Evolutionary conservation across 2,888 invertebrate species (phyloP), one percentile per base, ranked within the genome.

Genomic region (Acanthoscelides obtectus): DNA sequence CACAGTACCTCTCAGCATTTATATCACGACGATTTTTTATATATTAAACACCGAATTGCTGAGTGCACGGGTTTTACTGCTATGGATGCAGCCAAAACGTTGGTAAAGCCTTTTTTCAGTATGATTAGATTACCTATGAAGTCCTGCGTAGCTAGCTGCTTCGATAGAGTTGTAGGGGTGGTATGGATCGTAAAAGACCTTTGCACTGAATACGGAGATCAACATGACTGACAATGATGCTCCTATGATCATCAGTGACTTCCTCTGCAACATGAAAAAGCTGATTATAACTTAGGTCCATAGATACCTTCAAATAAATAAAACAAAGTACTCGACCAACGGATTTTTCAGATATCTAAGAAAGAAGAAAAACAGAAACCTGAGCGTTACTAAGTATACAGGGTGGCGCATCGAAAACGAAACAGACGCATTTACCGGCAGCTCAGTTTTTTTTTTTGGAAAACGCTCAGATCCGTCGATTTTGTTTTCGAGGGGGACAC

Each of bases 81-180:
- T n/a, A n/a, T n/a, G n/a, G n/a, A n/a, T n/a, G n/a, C n/a, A n/a
- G n/a, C n/a, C n/a, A n/a, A n/a, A n/a, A n/a, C n/a, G n/a, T n/a
- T n/a, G n/a, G n/a, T n/a, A n/a, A n/a, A n/a, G n/a, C n/a, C n/a
- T n/a, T n/a, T n/a, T n/a, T n/a, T n/a, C n/a, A n/a, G n/a, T n/a
- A n/a, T n/a, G n/a, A n/a, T n/a, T n/a, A n/a, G n/a, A n/a, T n/a
- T 45, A 45, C 45, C 45, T 83, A 78, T 90, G 88, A 0, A 90
- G 80, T 0, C 88, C 87, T 0, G 90, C 90, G 79, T 90, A 91
- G 12, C 88, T 73, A 0, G 88, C 88, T 22, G 88, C 87, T 77
- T 88, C 89, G n/a, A 88, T 71, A 0, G 86, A 85, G 70, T 87
- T 85, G 82, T 89, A 89, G 64, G 80, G 80, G 17, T 88, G 86